A percentile compares a stretch with the other conserved stretches of the same genome.
Conservation (phyloP, 2,797 vertebrate genomes). For the Siniperca obscura region DNA sequence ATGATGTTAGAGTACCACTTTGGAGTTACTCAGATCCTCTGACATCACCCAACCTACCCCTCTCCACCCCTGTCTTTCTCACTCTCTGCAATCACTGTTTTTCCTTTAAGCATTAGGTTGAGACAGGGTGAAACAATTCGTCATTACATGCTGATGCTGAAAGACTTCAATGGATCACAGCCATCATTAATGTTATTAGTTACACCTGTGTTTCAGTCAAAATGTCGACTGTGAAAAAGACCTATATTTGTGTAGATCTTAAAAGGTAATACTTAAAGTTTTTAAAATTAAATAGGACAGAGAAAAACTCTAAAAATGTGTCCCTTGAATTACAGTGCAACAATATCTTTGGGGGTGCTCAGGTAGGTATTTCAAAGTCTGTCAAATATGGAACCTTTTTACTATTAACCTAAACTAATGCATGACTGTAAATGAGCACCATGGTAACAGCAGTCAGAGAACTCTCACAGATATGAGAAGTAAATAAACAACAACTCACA, state of each 20-base stretch:
- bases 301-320: slow-evolving; percentile 62
- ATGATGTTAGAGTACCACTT: slow-evolving; percentile 4
- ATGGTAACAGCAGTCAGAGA: slow-evolving; percentile 22
- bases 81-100: not conserved
- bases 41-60: not conserved
- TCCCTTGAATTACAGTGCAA: slow-evolving; percentile 92
- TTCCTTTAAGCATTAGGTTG: not conserved
- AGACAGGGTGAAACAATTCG: not conserved
- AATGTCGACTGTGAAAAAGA: not conserved
- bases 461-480: slow-evolving; percentile 9
- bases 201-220: not conserved
- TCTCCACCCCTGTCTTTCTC: not conserved
- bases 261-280: not conserved
- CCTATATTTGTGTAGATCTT: not conserved
- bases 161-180: not conserved
- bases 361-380: slow-evolving; percentile 88
- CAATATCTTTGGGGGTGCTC: slow-evolving; percentile 97
- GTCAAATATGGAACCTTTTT: slow-evolving; percentile 41
- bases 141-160: not conserved
- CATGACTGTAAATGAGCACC: slow-evolving; percentile 47
- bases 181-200: not conserved
- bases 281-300: not conserved
- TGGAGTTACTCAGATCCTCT: slow-evolving; percentile 1
- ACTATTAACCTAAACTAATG: slow-evolving; percentile 69
- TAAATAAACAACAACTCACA: slow-evolving; percentile 6